Percentiles rank a stretch among this genome's conserved stretches.
phyloP scores from a whole-genome alignment of 2,888 invertebrate species.

The Parnassius glacialis region DNA sequence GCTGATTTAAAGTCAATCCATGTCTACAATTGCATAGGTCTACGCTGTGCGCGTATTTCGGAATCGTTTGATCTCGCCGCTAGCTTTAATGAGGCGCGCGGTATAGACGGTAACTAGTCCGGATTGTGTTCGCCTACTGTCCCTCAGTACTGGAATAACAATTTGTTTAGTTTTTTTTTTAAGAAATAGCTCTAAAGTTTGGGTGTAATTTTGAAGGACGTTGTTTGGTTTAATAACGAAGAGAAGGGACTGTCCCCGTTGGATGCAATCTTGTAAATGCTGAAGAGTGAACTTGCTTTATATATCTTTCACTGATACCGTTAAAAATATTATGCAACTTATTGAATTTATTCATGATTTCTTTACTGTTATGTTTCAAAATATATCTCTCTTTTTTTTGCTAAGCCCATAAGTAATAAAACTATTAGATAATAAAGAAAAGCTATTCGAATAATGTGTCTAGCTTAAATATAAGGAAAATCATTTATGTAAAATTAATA shows the following conservation, averaged over 20 bases:
- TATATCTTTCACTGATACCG: too few species aligned
- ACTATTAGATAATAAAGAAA: too few species aligned
- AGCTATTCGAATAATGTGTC: too few species aligned
- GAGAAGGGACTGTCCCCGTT: neutral
- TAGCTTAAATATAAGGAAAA: too few species aligned
- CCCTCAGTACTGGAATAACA: constrained; percentile 45
- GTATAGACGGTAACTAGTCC: constrained; percentile 71
- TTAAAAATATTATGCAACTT: too few species aligned
- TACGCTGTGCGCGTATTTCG: constrained; percentile 69
- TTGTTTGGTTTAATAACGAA: constrained; percentile 8
- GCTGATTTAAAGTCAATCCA: constrained; percentile 33
- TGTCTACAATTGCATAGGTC: constrained; percentile 55
- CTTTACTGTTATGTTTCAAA: too few species aligned
- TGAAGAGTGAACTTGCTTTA: too few species aligned
- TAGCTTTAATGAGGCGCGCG: constrained; percentile 74
- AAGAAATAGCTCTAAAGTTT: constrained; percentile 18
- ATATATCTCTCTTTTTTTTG: too few species aligned
- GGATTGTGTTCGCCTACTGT: constrained; percentile 66
- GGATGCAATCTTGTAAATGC: neutral
- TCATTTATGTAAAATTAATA: too few species aligned
- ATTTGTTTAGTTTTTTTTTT: constrained; percentile 57
- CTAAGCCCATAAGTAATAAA: too few species aligned
- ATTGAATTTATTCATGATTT: too few species aligned
- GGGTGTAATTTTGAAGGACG: constrained; percentile 4
- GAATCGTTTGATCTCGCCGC: constrained; percentile 84